These are phyloP conservation scores for Nomada ruficornis DNA, from an alignment of 2,888 invertebrate genomes.

Conservation along the genomic window DNA sequence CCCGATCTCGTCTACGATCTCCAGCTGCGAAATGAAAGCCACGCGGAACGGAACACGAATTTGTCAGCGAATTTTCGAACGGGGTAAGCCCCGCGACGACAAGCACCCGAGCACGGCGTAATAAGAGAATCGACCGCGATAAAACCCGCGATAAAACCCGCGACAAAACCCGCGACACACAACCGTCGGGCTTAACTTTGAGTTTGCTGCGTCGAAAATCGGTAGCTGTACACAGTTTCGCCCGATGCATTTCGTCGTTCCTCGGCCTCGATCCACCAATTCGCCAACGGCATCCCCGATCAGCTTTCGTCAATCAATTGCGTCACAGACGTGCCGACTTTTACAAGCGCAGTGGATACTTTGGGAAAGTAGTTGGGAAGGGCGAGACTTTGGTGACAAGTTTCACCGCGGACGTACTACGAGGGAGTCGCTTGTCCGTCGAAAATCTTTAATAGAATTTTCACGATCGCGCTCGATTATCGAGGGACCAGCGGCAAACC, in stretches of 20 bases:
- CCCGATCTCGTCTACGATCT: conserved; percentile 20
- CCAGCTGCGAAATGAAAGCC: conserved; percentile 8
- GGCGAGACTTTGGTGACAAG: not conserved
- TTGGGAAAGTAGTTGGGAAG: not conserved
- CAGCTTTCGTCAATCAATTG: conserved; percentile 1
- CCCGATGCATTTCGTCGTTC: not conserved
- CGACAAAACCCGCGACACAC: conserved; percentile 54
- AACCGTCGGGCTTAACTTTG: conserved; percentile 58
- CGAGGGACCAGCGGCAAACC: not conserved
- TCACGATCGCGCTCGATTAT: not conserved
- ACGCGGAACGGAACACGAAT: conserved; percentile 36
- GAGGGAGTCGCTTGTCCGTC: not conserved
- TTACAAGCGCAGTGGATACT: not conserved
- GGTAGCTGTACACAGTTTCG: not conserved
- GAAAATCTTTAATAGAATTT: conserved; percentile 24
- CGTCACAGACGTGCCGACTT: not conserved
- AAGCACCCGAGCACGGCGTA: conserved; percentile 21
- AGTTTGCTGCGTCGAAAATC: conserved; percentile 40
- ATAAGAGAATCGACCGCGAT: conserved; percentile 54
- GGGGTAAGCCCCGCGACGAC: not conserved
- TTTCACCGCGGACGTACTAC: not conserved
- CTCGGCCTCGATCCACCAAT: not conserved
- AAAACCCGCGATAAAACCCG: conserved; percentile 52
- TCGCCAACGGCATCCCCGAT: not conserved
- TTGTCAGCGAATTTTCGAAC: conserved; percentile 64